Evolutionary conservation across 2,888 invertebrate species (phyloP).

Genomic region (Meghimatium bilineatum): DNA sequence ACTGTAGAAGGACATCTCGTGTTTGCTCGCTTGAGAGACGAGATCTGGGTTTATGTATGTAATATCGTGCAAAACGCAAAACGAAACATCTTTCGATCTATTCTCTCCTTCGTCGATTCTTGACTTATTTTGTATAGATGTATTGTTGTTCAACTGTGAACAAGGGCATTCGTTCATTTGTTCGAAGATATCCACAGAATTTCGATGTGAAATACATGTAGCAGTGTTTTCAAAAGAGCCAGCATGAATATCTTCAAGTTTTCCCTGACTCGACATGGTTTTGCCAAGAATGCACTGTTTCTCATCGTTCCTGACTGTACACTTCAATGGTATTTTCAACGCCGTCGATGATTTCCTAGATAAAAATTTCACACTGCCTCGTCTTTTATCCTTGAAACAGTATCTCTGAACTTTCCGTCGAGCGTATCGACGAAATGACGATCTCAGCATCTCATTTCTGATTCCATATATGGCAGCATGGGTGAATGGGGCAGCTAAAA

Average conservation of each 20-base stretch:
- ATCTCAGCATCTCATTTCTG: constrained; percentile 67
- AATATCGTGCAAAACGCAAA: constrained; percentile 5
- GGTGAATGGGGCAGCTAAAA: constrained; percentile 67
- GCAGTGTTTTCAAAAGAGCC: constrained; percentile 15
- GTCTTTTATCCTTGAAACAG: constrained; percentile 63
- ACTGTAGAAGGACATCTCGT: constrained; percentile 29
- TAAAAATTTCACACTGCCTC: constrained; percentile 58
- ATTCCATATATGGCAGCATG: constrained; percentile 70
- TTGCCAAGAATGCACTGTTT: constrained; percentile 53
- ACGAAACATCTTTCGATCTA: neutral
- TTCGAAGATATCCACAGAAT: constrained; percentile 57
- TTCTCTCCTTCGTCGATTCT: neutral
- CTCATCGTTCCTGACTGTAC: constrained; percentile 35
- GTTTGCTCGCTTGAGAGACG: neutral
- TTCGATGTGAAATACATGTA: constrained; percentile 54
- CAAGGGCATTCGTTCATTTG: neutral
- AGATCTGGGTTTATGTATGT: constrained; percentile 24
- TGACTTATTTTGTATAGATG: neutral
- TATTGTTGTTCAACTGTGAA: neutral
- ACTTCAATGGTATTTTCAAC: constrained; percentile 28
- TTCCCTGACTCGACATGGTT: constrained; percentile 41
- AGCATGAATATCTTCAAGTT: constrained; percentile 23
- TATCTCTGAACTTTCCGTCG: constrained; percentile 61
- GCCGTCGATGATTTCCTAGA: neutral
- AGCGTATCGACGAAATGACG: constrained; percentile 66